Conservation (phyloP, 2,113 vertebrate genomes). For the Xenopus tropicalis region UCB_Xtro_10.0 CM004451.2:62024001-62024500, state of each 20-base stretch:
- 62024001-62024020: too few species aligned
- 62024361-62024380: conserved; percentile 47
- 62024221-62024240: too few species aligned
- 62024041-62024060: too few species aligned
- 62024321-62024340: conserved; percentile 19
- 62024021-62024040: too few species aligned
- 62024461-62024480: conserved; percentile 97
- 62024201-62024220: too few species aligned
- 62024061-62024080: too few species aligned
- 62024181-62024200: too few species aligned
- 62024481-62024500: conserved; percentile 96
- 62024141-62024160: too few species aligned
- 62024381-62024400: conserved; percentile 60
- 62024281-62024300: not conserved
- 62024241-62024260: not conserved
- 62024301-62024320: not conserved
- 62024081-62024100: too few species aligned
- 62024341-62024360: conserved; percentile 39
- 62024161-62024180: too few species aligned
- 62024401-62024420: conserved; percentile 97
- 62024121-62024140: too few species aligned
- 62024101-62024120: too few species aligned
- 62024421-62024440: conserved; percentile 99
- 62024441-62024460: conserved; percentile 97
- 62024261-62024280: not conserved